Conservation (phyloP, 1,140 invertebrate genomes). For the Drosophila mauritiana region DNA sequence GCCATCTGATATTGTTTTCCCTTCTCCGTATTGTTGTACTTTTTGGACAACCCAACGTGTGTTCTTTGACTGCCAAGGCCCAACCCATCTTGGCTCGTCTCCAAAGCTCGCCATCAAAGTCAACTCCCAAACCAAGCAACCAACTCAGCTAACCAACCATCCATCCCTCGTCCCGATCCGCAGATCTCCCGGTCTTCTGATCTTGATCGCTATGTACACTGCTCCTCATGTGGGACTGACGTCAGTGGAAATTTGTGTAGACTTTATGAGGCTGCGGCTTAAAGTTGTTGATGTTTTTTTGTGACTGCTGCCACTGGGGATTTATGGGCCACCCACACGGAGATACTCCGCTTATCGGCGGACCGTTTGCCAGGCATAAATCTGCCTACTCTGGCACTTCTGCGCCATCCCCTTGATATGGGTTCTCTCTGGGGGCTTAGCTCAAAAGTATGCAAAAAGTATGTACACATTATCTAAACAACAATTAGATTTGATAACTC, state of each 20-base stretch:
- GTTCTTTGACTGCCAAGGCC: slow-evolving; percentile 56
- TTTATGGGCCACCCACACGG: slow-evolving; percentile 55
- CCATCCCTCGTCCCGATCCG: background rate
- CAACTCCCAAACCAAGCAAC: background rate
- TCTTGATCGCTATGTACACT: slow-evolving; percentile 18
- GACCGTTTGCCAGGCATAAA: slow-evolving; percentile 34
- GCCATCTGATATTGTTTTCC: background rate
- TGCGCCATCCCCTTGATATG: slow-evolving; percentile 1
- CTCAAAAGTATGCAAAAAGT: slow-evolving; percentile 1
- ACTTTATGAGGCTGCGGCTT: slow-evolving; percentile 48
- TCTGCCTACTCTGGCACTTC: slow-evolving; percentile 16
- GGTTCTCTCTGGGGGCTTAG: background rate
- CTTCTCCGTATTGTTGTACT: background rate
- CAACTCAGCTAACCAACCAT: background rate
- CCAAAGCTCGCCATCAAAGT: slow-evolving; percentile 16
- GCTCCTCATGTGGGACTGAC: slow-evolving; percentile 32
- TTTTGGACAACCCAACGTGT: slow-evolving; percentile 26
- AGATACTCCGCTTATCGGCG: slow-evolving; percentile 25
- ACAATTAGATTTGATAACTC: background rate
- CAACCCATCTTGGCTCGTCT: background rate
- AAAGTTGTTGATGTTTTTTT: slow-evolving; percentile 66
- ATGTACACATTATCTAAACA: background rate
- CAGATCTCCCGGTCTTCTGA: background rate
- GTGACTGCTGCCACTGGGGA: slow-evolving; percentile 65
- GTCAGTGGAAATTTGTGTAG: slow-evolving; percentile 49